These are phyloP conservation scores for Distichodus sexfasciatus DNA, from an alignment of 2,797 vertebrate genomes.

Conservation along the genomic window DNA sequence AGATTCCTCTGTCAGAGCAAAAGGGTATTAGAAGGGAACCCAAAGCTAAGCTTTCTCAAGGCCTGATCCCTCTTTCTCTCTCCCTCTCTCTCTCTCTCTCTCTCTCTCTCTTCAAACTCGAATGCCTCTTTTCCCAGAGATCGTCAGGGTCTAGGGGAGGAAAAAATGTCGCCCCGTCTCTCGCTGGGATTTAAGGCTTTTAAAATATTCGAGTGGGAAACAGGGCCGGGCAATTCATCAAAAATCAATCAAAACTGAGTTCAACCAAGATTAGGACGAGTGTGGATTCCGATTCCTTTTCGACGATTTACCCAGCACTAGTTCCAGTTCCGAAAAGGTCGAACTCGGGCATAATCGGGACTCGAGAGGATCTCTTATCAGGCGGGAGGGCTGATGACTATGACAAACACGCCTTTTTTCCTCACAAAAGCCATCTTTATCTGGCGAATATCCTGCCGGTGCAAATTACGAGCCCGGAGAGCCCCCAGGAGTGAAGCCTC, in stretches of 20 bases:
- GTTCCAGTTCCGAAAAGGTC: no score
- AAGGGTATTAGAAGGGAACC: slow-evolving; percentile 58
- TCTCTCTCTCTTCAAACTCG: slow-evolving; percentile 56
- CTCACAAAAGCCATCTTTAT: slow-evolving; percentile 54
- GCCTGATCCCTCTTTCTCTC: slow-evolving; percentile 48
- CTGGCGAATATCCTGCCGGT: slow-evolving; percentile 52
- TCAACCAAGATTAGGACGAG: no score
- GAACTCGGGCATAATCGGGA: slow-evolving; percentile 43
- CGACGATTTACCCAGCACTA: no score
- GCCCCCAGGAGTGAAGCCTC: slow-evolving; percentile 43
- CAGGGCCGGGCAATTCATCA: no score
- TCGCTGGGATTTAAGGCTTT: neutral
- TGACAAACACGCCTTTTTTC: slow-evolving; percentile 51
- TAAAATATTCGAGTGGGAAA: slow-evolving; percentile 7
- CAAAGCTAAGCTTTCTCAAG: slow-evolving; percentile 57
- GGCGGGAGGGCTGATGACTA: slow-evolving; percentile 48
- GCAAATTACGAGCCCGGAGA: slow-evolving; percentile 50
- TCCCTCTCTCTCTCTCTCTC: slow-evolving; percentile 38
- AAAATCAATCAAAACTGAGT: no score
- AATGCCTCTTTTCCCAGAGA: slow-evolving; percentile 55
- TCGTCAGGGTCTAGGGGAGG: slow-evolving; percentile 42
- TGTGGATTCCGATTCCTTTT: no score
- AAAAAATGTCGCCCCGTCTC: no score
- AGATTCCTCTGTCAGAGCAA: slow-evolving; percentile 69
- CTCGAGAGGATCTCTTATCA: slow-evolving; percentile 47